A percentile compares a stretch with the other conserved stretches of the same genome.
phyloP scores from a whole-genome alignment of 2,113 vertebrate genomes.

The Aleadryas rufinucha region DNA sequence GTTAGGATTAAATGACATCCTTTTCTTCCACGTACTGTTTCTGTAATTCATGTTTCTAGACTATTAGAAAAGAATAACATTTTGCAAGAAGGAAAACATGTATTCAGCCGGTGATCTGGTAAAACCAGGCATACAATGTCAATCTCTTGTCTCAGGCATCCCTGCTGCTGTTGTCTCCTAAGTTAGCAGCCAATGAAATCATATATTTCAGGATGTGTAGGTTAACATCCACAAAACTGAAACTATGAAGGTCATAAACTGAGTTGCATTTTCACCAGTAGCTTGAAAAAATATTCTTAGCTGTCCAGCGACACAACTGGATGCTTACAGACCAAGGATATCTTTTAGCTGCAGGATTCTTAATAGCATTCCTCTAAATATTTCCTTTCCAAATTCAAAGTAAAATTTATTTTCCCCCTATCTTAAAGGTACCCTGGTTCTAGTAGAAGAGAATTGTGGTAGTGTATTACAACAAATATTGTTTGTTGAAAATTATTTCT shows the following conservation, averaged over 20 bases:
- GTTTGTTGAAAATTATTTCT: neutral
- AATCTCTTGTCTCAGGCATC: neutral
- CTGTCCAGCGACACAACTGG: neutral
- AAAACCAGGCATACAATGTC: neutral
- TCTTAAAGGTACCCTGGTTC: neutral
- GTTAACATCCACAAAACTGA: neutral
- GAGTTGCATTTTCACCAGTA: neutral
- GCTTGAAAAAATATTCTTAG: neutral
- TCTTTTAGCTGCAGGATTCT: neutral
- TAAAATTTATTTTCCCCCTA: neutral
- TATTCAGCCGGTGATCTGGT: neutral
- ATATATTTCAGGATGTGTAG: neutral
- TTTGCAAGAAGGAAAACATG: neutral
- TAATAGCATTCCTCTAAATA: neutral
- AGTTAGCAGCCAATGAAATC: neutral
- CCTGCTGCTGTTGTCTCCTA: neutral
- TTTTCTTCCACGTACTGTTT: neutral
- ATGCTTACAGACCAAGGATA: neutral
- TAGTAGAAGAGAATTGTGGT: neutral
- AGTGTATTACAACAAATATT: neutral
- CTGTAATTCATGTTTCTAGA: neutral
- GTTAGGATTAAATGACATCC: neutral
- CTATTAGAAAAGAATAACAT: neutral
- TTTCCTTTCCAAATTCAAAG: neutral
- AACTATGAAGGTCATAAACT: neutral